Base-by-base conservation (phyloP, 2,113 vertebrate species). In the Galemys pyrenaicus region DNA sequence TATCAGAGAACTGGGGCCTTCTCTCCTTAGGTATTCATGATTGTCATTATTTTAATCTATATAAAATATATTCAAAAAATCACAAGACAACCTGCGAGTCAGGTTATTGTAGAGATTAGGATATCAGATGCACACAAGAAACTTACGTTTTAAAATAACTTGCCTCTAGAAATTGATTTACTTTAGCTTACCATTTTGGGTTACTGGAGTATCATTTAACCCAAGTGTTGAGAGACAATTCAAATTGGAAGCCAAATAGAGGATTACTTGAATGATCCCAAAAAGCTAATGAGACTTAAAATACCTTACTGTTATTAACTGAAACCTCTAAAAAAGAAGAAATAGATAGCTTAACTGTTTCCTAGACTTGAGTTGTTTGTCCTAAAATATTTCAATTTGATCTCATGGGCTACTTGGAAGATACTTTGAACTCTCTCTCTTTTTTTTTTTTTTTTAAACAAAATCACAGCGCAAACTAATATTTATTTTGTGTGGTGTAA, bases 321-420 rank as follows among this genome's bases (percentile, higher is more conserved):
- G 37, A 81, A 89, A 15, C 46, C 35, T 58, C 30, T 89, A 60
- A 71, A 84, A 71, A 77, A 70, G 46, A 91, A 90, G 56, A 75
- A 92, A 89, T 26, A 46, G 11, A 91, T 79, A 37, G 58, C 73
- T 11, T 46, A 11, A 65, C 80, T 94, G 0, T 89, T 92, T 92
- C 87, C 54, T 62, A 87, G 82, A 92, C 30, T 44, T 89, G 88
- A 19, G 2, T 5, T 20, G 92, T 79, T 95, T 91, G 13, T 83
- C 87, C 26, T 91, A 74, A 96, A 89, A 5, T 30, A 85, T 92
- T 96, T 95, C 15, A 35, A 0, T 90, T 87, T 88, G 78, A 11
- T 96, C 58, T 96, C 94, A 24, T 82, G 67, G 87, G 32, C 60
- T 94, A 70, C 81, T 96, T 75, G 64, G 74, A 96, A 95, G 37